Percentiles rank a stretch among this genome's conserved stretches.
Conservation (phyloP, 2,797 vertebrate genomes). For the Acropternis orthonyx region DNA sequence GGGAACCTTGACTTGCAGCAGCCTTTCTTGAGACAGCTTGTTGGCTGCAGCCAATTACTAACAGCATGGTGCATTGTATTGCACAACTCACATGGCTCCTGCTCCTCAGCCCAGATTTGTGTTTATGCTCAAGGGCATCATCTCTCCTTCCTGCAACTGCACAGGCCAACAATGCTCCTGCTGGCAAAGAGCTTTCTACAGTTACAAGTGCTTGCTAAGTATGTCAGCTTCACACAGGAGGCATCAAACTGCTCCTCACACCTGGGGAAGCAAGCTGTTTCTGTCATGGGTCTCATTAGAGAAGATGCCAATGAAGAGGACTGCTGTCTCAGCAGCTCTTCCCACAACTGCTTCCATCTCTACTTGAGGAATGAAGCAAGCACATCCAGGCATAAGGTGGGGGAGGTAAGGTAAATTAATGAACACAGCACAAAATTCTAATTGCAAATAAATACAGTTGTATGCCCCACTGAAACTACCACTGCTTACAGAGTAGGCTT, state of each 20-base stretch:
- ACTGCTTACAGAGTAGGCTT: not conserved
- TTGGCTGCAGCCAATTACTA: slow-evolving; percentile 10
- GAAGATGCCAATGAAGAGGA: not conserved
- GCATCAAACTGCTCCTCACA: not conserved
- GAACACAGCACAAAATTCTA: not conserved
- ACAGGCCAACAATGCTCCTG: not conserved
- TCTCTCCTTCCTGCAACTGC: not conserved
- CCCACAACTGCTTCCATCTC: not conserved
- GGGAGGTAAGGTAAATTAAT: not conserved
- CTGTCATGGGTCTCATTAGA: not conserved
- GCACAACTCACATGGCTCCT: not conserved
- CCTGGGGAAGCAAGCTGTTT: not conserved
- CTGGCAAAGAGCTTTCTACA: not conserved
- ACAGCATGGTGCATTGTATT: not conserved
- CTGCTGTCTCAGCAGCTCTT: not conserved
- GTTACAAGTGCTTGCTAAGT: not conserved
- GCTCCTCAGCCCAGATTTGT: not conserved
- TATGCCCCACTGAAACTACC: not conserved
- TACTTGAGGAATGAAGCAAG: not conserved
- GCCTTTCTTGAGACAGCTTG: slow-evolving; percentile 13
- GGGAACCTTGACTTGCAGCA: not conserved
- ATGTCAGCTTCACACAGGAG: not conserved
- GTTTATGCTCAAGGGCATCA: not conserved
- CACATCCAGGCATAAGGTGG: not conserved
- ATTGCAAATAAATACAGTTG: not conserved